Evolutionary conservation across 1,140 invertebrate species (phyloP).

Genomic region (Ceratina calcarata): DNA sequence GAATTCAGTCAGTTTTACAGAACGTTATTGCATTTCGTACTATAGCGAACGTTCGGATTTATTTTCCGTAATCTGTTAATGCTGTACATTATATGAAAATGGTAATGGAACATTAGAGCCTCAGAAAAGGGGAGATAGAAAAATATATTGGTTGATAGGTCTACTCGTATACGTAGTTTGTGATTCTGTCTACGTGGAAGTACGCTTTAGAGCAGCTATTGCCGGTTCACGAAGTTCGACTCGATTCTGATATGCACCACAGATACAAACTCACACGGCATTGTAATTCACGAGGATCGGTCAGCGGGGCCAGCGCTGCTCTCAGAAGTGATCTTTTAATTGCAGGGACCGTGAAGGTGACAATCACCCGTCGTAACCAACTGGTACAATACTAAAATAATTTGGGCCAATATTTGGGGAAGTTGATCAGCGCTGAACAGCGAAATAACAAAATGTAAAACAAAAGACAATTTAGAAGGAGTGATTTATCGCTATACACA

Average conservation of each 20-base stretch:
- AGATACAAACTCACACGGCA: constrained; percentile 34
- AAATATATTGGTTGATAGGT: too few relatives aligned
- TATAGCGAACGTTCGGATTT: too few relatives aligned
- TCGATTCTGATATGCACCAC: constrained; percentile 45
- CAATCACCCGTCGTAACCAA: constrained; percentile 76
- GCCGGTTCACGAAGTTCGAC: constrained; percentile 11
- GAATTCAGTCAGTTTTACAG: too few relatives aligned
- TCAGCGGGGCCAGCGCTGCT: neutral
- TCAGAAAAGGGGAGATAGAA: too few relatives aligned
- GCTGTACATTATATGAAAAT: too few relatives aligned
- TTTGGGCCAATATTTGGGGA: constrained; percentile 18
- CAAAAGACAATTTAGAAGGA: constrained; percentile 28
- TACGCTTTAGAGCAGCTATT: constrained; percentile 11
- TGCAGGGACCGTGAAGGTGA: constrained; percentile 78
- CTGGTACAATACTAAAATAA: constrained; percentile 72
- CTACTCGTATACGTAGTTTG: too few relatives aligned
- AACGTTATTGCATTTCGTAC: too few relatives aligned
- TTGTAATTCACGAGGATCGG: constrained; percentile 13
- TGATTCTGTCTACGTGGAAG: constrained; percentile 5
- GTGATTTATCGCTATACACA: constrained; percentile 41
- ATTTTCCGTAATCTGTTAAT: too few relatives aligned
- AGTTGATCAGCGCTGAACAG: constrained; percentile 13
- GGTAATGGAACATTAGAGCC: too few relatives aligned
- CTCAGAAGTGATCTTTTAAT: constrained; percentile 54
- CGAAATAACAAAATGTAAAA: neutral